Conservation (phyloP, 2,113 vertebrate genomes). For the Eonycteris spelaea region DNA sequence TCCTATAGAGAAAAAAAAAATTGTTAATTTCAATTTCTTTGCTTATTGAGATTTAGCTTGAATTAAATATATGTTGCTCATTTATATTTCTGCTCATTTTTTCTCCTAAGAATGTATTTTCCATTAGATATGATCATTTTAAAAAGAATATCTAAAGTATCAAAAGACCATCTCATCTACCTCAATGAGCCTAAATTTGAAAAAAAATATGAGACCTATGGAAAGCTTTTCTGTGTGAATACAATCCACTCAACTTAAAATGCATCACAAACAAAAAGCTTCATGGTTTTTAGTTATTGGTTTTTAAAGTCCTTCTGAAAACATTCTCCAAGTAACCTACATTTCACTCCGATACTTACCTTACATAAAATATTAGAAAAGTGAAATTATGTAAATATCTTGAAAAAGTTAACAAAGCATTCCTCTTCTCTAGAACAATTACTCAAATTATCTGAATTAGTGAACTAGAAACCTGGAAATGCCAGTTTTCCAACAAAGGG, state of each 20-base stretch:
- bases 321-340: not conserved
- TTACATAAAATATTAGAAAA: constrained; percentile 1
- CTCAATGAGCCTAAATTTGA: not conserved
- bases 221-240: not conserved
- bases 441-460: not conserved
- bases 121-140: not conserved
- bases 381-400: not conserved
- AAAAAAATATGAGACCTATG: not conserved
- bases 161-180: not conserved
- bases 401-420: not conserved
- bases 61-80: not conserved
- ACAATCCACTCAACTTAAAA: not conserved
- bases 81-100: not conserved
- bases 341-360: not conserved
- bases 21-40: not conserved
- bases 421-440: not conserved
- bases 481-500: not conserved
- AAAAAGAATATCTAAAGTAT: not conserved
- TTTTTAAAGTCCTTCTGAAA: constrained; percentile 29
- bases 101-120: not conserved
- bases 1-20: not conserved
- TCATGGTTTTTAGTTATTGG: not conserved
- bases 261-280: constrained; percentile 12
- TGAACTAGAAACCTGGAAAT: not conserved
- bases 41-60: not conserved